Evolutionary conservation across 2,888 invertebrate species (phyloP), one percentile per base, ranked within the genome.

Genomic region (Lottia gigantea): DNA sequence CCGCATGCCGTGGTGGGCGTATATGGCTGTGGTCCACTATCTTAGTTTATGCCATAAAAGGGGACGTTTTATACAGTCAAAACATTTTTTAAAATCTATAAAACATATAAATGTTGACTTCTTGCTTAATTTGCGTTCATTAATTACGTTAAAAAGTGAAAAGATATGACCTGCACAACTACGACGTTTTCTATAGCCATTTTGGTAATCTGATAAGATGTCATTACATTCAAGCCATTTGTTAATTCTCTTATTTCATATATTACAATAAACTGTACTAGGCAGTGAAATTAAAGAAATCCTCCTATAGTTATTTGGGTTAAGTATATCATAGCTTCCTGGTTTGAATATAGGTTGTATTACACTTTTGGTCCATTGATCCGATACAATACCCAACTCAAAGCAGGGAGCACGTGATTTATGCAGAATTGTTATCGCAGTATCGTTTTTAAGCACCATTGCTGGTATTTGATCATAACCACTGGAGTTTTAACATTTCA

Each of bases 391-490:
- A 4, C n/a, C 55, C 2, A 23, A n/a, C 7, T n/a, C 7, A 55
- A 55, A 55, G n/a, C 55, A 55, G n/a, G 8, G 8, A 55, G n/a
- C 7, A 40, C 61, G 40, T 11, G 62, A 26, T n/a, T 23, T 14
- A 40, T 67, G n/a, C 2, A 67, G 40, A 4, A 61, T 16, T 14
- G 49, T 14, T 49, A 49, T n/a, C 7, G 49, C 49, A 12, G 49
- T 49, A 16, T 49, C 15, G 19, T 49, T 49, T 49, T 49, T 49
- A 0, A 49, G 14, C 16, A 49, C 19, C 14, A 12, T n/a, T 7
- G 49, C 49, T 49, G 49, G 49, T 49, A 49, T 49, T 49, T 49
- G 49, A 15, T 49, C 49, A 49, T 49, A 49, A n/a, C 49, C 49
- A n/a, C 16, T n/a, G 19, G 49, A 16, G 16, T 49, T 49, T 49